Percentiles rank a stretch among this genome's conserved stretches.
Evolutionary conservation across 2,797 vertebrate genomes (phyloP).

Genomic region (Chlorospingus flavigularis): DNA sequence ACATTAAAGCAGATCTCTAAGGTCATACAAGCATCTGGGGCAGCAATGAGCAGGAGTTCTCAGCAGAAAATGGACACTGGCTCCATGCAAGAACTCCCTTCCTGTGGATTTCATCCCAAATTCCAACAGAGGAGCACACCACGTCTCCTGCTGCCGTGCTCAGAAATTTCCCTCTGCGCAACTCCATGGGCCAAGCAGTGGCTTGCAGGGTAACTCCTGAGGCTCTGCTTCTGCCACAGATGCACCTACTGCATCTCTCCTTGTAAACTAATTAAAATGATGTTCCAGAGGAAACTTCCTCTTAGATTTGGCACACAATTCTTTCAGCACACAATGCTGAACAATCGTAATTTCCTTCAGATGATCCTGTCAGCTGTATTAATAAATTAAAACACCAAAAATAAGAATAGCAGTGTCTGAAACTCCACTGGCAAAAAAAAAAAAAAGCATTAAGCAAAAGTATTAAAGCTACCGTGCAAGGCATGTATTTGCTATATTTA

Average conservation of each 20-base stretch:
- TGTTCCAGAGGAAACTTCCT: constrained; percentile 1
- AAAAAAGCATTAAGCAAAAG: not conserved
- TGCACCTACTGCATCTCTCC: not conserved
- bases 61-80: not conserved
- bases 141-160: fast-evolving
- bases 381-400: not conserved
- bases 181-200: fast-evolving
- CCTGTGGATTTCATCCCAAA: not conserved
- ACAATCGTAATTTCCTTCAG: constrained; percentile 4
- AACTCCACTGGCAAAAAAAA: not conserved
- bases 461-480: not conserved
- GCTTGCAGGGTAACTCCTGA: not conserved
- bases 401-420: not conserved
- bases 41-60: not conserved
- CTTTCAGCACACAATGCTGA: not conserved
- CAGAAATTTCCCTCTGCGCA: not conserved
- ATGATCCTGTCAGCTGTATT: not conserved
- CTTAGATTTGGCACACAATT: not conserved
- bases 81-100: not conserved
- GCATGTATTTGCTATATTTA: constrained; percentile 5
- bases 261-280: not conserved
- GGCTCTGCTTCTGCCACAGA: fast-evolving
- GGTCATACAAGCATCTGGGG: not conserved
- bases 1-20: not conserved
- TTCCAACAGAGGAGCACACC: fast-evolving